Conservation (phyloP, 2,888 invertebrate genomes). For the Amphipyra berbera region DNA sequence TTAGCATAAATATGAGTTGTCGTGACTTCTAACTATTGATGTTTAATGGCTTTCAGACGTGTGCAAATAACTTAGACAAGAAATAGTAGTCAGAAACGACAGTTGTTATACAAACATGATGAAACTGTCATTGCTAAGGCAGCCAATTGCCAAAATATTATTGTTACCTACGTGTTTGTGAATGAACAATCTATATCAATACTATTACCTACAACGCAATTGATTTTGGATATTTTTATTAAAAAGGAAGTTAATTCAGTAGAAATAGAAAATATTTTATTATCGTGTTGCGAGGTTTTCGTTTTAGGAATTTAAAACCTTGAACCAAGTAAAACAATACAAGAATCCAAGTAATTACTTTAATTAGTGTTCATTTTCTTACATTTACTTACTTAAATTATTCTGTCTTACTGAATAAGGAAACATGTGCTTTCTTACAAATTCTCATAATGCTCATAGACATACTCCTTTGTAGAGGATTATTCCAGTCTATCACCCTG, state of each 20-base stretch:
- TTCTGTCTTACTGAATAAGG: neutral
- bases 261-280: constrained; percentile 32
- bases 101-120: constrained; percentile 6
- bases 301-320: constrained; percentile 16
- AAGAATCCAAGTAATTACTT: constrained; percentile 18
- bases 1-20: constrained; percentile 9
- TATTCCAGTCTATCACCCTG: too few species aligned
- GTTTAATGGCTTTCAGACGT: constrained; percentile 13
- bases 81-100: neutral
- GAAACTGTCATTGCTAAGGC: constrained; percentile 4
- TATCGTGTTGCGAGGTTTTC: constrained; percentile 23
- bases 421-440: too few species aligned
- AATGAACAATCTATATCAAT: neutral
- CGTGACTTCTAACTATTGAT: constrained; percentile 6
- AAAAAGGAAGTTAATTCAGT: constrained; percentile 16
- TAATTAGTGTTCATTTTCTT: constrained; percentile 4
- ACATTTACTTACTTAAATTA: neutral
- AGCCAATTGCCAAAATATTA: constrained; percentile 8
- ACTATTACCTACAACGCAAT: neutral
- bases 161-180: neutral
- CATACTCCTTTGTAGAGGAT: too few species aligned
- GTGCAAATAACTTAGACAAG: neutral
- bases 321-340: constrained; percentile 27
- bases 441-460: too few species aligned
- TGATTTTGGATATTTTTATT: constrained; percentile 9